Base-by-base conservation (phyloP, 2,888 invertebrate species). In the Halictus quadricinctus region DNA sequence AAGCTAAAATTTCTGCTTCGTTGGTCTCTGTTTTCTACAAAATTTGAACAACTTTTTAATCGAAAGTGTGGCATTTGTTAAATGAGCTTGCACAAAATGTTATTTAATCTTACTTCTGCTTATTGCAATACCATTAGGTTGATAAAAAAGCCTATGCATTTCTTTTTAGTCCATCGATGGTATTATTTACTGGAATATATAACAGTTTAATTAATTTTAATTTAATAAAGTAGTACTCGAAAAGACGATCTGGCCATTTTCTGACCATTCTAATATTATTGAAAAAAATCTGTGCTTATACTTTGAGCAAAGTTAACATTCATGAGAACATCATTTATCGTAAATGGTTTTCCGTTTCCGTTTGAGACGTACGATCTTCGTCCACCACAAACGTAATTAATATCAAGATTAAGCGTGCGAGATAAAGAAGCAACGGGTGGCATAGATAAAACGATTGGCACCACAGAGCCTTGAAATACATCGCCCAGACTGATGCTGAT, bases 401-500 rank as follows among this genome's bases (percentile, higher is more conserved):
- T 54, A 1, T 0, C 2, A 1, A 41, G 50, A 29, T 76, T 72
- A 64, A n/a, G 54, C 36, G 25, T 10, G 10, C 13, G 43, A 48
- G 5, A 4, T 25, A 36, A 21, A 80, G 29, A 73, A 66, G 36
- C 43, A 54, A 81, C 36, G 43, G 29, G 15, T 10, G 43, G 46
- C 54, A 58, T n/a, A 66, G 73, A 58, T 41, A 58, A 46, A 73
- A 54, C 60, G 83, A 58, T 46, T 12, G n/a, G 10, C 43, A 60
- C 21, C 54, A 50, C 43, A 58, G n/a, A 76, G 54, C n/a, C 41
- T 54, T 43, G 74, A 72, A 78, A 66, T 78, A 69, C 29, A n/a
- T 12, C 48, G 50, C 41, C 73, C 76, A 66, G 88, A 88, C 86
- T 88, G 88, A 87, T 90, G 88, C 93, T 94, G 92, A 94, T 94